Conservation (phyloP, 2,888 invertebrate species). For the Schizaphis graminum region DNA sequence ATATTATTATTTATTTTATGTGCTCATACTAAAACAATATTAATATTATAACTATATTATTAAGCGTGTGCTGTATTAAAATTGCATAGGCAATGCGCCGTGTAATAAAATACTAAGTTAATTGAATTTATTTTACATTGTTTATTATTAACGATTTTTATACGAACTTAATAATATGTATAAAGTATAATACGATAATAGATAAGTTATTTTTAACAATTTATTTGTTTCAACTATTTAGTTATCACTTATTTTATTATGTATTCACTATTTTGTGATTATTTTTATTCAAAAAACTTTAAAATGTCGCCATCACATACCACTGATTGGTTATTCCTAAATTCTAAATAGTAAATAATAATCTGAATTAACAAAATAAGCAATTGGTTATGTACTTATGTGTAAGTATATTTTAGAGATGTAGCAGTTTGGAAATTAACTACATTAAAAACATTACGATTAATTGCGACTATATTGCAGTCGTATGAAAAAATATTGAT, state of each 20-base stretch:
- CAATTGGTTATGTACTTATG: not conserved
- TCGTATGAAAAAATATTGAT: not conserved
- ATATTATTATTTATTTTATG: too few relatives aligned
- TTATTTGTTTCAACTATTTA: too few relatives aligned
- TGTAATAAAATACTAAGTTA: not conserved
- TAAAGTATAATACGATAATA: not conserved
- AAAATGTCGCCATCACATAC: not conserved
- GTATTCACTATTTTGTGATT: not conserved
- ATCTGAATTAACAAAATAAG: not conserved
- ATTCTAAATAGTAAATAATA: not conserved
- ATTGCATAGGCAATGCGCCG: not conserved
- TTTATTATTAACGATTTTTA: not conserved
- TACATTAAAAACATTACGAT: not conserved
- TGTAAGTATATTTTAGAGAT: not conserved
- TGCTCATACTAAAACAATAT: too few relatives aligned
- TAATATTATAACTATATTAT: not conserved
- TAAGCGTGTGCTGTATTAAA: not conserved
- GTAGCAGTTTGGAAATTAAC: not conserved
- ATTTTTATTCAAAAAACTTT: too few relatives aligned
- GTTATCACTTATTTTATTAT: too few relatives aligned
- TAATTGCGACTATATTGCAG: not conserved
- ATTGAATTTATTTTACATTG: not conserved
- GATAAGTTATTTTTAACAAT: not conserved
- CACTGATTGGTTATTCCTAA: not conserved
- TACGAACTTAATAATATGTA: not conserved